Evolutionary conservation across 1,140 invertebrate species (phyloP).

Genomic region (Tigriopus japonicus): DNA sequence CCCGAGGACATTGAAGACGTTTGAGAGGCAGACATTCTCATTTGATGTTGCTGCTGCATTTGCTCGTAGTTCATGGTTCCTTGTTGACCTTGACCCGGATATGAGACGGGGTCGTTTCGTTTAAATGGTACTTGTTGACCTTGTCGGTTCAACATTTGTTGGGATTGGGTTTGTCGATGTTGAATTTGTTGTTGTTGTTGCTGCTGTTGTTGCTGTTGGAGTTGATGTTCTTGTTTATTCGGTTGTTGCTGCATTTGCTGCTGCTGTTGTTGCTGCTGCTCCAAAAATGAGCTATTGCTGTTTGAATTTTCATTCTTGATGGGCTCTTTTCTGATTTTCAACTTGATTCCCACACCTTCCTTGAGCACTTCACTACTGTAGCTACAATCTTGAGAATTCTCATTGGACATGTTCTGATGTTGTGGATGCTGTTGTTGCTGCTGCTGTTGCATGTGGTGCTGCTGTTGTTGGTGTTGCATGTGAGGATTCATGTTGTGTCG

Average conservation of each 20-base stretch:
- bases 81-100: no score
- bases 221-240: neutral
- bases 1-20: no score
- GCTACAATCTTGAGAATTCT: neutral
- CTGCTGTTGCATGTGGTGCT: neutral
- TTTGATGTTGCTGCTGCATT: neutral
- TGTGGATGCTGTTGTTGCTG: neutral
- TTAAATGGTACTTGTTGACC: no score
- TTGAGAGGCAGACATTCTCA: neutral
- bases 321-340: constrained; percentile 5
- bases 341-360: constrained; percentile 1
- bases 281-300: neutral
- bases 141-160: neutral
- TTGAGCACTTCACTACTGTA: neutral
- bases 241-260: constrained; percentile 1
- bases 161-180: neutral
- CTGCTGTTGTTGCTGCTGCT: constrained; percentile 1
- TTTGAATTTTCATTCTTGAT: neutral
- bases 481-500: neutral
- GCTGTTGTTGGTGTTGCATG: neutral
- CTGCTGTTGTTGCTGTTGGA: neutral
- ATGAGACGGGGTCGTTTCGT: no score
- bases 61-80: neutral
- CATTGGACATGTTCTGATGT: neutral
- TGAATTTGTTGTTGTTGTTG: neutral